Evolutionary conservation across 2,888 invertebrate species (phyloP).

Genomic region (Limenitis arthemis): DNA sequence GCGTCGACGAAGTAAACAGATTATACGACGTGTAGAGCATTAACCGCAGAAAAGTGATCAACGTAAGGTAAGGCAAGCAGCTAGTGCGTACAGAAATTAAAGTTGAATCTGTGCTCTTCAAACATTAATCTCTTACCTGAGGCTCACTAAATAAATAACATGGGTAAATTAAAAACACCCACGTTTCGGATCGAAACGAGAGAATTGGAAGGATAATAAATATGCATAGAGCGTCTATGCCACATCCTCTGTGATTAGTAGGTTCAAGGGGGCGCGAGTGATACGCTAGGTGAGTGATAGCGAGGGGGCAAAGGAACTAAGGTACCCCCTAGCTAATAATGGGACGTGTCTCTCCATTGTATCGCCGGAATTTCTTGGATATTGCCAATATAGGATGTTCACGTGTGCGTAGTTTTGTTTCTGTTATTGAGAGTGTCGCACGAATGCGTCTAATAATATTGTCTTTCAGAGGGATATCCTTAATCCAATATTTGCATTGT

Average conservation of each 20-base stretch:
- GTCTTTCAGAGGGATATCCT: slow-evolving; percentile 24
- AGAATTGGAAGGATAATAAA: slow-evolving; percentile 67
- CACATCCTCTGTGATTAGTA: slow-evolving; percentile 70
- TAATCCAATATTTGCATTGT: slow-evolving; percentile 22
- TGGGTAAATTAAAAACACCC: slow-evolving; percentile 65
- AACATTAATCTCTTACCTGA: slow-evolving; percentile 62
- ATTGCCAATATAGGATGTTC: slow-evolving; percentile 66
- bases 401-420: slow-evolving; percentile 62
- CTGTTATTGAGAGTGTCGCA: slow-evolving; percentile 39
- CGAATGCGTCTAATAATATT: slow-evolving; percentile 30
- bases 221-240: slow-evolving; percentile 70
- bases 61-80: slow-evolving; percentile 38
- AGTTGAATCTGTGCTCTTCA: slow-evolving; percentile 63
- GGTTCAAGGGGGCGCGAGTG: slow-evolving; percentile 37
- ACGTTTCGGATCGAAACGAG: slow-evolving; percentile 54
- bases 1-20: slow-evolving; percentile 3
- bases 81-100: slow-evolving; percentile 52
- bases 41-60: slow-evolving; percentile 42
- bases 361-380: slow-evolving; percentile 64
- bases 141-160: slow-evolving; percentile 63
- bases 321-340: slow-evolving; percentile 66
- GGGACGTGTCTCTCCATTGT: slow-evolving; percentile 58
- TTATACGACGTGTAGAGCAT: slow-evolving; percentile 10
- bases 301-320: slow-evolving; percentile 57
- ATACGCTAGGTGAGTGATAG: slow-evolving; percentile 70